Evolutionary conservation across 2,888 invertebrate genomes (phyloP).

Genomic region (Metalampra italica): DNA sequence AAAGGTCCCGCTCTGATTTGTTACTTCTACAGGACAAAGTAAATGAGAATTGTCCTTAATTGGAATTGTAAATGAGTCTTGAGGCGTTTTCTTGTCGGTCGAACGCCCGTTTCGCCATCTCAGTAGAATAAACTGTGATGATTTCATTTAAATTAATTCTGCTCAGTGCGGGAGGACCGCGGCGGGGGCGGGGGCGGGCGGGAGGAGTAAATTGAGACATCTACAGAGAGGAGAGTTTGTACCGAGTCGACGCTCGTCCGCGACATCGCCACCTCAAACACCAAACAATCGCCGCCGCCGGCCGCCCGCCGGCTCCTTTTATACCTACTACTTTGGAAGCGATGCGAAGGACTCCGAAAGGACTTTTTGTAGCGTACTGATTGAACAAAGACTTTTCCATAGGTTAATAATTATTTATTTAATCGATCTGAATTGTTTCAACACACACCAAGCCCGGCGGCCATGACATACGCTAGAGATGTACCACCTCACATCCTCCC

Average conservation of each 20-base stretch:
- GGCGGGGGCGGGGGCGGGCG: slow-evolving; percentile 42
- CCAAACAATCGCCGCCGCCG: too few relatives aligned
- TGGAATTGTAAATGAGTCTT: slow-evolving; percentile 76
- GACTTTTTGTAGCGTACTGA: too few relatives aligned
- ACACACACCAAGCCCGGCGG: too few relatives aligned
- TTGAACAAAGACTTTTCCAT: too few relatives aligned
- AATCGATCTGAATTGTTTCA: too few relatives aligned
- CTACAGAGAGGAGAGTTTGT: slow-evolving; percentile 40
- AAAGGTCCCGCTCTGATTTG: slow-evolving; percentile 48
- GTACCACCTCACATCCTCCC: too few relatives aligned
- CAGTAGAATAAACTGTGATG: slow-evolving; percentile 73
- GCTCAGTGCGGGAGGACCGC: slow-evolving; percentile 37
- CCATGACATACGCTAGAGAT: too few relatives aligned
- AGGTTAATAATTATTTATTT: too few relatives aligned
- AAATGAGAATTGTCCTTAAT: slow-evolving; percentile 74
- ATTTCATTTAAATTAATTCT: slow-evolving; percentile 74
- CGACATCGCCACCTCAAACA: slow-evolving; percentile 8
- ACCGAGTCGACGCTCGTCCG: slow-evolving; percentile 35
- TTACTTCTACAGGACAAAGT: slow-evolving; percentile 65
- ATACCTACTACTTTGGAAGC: background rate
- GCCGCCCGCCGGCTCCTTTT: background rate
- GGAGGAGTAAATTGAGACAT: slow-evolving; percentile 51
- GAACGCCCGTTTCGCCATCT: slow-evolving; percentile 61
- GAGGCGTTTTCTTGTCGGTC: slow-evolving; percentile 70
- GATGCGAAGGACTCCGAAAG: too few relatives aligned